Evolutionary conservation across 2,113 vertebrate genomes (phyloP).

Genomic region (Hippoglossus stenolepis): DNA sequence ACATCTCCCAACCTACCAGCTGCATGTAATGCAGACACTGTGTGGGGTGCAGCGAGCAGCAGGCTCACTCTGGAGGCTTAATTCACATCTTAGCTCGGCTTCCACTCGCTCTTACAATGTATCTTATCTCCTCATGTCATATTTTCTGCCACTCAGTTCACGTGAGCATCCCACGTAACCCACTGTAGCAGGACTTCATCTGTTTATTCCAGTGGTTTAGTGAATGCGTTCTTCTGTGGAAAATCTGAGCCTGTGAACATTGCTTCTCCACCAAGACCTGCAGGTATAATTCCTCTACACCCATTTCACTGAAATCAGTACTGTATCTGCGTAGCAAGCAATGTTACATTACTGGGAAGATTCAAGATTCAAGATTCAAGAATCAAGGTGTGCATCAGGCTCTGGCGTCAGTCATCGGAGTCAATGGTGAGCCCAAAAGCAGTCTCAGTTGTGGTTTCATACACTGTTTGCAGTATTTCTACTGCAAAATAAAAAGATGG

Average conservation of each 20-base stretch:
- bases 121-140: conserved; percentile 38
- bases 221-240: not conserved
- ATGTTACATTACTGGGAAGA: too few relatives aligned
- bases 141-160: conserved; percentile 26
- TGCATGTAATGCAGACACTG: conserved; percentile 77
- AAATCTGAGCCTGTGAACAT: not conserved
- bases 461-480: too few relatives aligned
- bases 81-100: conserved; percentile 51
- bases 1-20: conserved; percentile 77
- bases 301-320: not conserved
- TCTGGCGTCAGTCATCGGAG: too few relatives aligned
- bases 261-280: not conserved
- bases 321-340: too few relatives aligned
- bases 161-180: conserved; percentile 13
- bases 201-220: not conserved
- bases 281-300: not conserved
- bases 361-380: too few relatives aligned
- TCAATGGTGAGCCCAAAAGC: too few relatives aligned
- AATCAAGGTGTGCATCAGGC: too few relatives aligned
- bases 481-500: too few relatives aligned
- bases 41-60: conserved; percentile 69
- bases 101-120: conserved; percentile 29
- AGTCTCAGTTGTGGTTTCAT: too few relatives aligned
- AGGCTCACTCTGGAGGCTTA: conserved; percentile 43
- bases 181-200: not conserved